Conservation (phyloP, 2,113 vertebrate species). For the Sakesphorus luctuosus region DNA sequence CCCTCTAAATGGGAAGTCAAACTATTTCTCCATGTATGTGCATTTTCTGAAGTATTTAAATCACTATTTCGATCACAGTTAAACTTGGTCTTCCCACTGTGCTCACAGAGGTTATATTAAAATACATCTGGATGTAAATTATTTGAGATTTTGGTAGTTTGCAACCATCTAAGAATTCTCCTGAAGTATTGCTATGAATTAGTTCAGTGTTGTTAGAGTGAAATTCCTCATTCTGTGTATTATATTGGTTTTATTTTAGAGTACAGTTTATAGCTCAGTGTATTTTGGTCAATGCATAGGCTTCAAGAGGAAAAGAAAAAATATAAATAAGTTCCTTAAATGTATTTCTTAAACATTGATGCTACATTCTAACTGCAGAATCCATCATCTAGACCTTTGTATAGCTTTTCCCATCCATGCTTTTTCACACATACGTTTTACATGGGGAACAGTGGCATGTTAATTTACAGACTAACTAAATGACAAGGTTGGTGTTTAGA, state of each 20-base stretch:
- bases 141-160: background rate
- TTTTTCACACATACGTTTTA: background rate
- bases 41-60: slow-evolving; percentile 2
- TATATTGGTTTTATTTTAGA: background rate
- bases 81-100: background rate
- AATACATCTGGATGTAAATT: slow-evolving; percentile 6
- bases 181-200: background rate
- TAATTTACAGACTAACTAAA: background rate
- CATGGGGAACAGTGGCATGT: background rate
- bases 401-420: background rate
- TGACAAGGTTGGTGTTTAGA: background rate
- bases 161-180: background rate
- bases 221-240: background rate
- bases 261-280: background rate
- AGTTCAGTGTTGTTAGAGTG: background rate
- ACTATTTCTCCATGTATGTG: background rate
- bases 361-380: background rate
- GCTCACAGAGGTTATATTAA: background rate
- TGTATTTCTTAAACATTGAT: background rate
- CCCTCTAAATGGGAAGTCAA: background rate
- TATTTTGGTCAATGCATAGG: background rate
- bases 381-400: background rate
- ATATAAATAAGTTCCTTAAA: background rate
- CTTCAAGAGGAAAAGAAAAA: background rate
- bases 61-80: background rate